A percentile compares a stretch with the other conserved stretches of the same genome.
These are phyloP conservation scores for Lycodopsis pacificus DNA, from an alignment of 2,797 vertebrate species.

Conservation along the genomic window DNA sequence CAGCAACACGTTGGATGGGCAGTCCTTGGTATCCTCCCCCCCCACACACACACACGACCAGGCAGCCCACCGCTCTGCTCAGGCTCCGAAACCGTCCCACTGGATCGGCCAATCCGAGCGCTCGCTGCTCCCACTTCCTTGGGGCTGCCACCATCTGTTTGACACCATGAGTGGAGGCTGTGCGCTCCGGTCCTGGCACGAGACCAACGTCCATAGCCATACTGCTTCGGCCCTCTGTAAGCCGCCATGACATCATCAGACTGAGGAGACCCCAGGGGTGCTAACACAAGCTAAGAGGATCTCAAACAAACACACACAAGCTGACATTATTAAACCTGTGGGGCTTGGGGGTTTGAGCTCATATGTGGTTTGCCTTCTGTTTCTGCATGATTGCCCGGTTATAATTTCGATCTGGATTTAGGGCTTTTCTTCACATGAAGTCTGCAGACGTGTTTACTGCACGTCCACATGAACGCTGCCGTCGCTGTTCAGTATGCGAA, in stretches of 20 bases:
- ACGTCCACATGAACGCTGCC: neutral
- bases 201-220: conserved; percentile 26
- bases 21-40: conserved; percentile 56
- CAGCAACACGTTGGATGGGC: conserved; percentile 33
- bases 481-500: neutral
- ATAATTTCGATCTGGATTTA: conserved; percentile 51
- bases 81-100: conserved; percentile 42
- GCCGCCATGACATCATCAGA: conserved; percentile 54
- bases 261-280: conserved; percentile 50
- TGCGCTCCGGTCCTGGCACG: conserved; percentile 1
- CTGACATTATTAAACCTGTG: conserved; percentile 58
- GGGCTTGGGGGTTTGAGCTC: conserved; percentile 41
- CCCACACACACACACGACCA: conserved; percentile 27
- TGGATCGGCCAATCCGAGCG: conserved; percentile 57
- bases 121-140: conserved; percentile 49
- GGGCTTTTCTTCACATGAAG: conserved; percentile 32
- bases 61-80: conserved; percentile 31
- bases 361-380: conserved; percentile 46
- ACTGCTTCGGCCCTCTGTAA: conserved; percentile 15
- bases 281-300: conserved; percentile 25
- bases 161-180: conserved; percentile 48
- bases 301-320: conserved; percentile 32
- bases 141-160: conserved; percentile 72
- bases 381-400: conserved; percentile 41
- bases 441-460: conserved; percentile 17